Evolutionary conservation across 1,140 invertebrate genomes (phyloP).

Genomic region (Mya arenaria): DNA sequence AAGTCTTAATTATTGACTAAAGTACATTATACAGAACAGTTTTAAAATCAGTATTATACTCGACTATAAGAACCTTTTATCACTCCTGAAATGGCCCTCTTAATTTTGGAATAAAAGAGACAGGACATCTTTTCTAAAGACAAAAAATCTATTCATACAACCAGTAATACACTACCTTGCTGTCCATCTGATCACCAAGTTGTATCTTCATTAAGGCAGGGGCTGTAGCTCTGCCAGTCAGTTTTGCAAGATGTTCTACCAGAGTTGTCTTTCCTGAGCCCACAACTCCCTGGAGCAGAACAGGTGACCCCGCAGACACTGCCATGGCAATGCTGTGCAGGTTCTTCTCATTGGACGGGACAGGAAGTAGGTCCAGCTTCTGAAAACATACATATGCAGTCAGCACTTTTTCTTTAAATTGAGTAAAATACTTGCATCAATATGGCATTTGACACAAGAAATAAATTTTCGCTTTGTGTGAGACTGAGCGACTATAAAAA

Average conservation of each 20-base stretch:
- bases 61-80: no score
- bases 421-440: background rate
- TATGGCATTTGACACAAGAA: background rate
- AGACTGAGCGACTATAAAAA: background rate
- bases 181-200: conserved; percentile 98
- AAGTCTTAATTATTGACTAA: no score
- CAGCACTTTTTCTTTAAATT: background rate
- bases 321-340: conserved; percentile 78
- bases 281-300: conserved; percentile 94
- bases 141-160: no score
- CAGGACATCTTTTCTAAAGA: no score
- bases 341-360: conserved; percentile 73
- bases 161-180: conserved; percentile 88
- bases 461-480: background rate
- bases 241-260: conserved; percentile 91
- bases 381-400: no score
- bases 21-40: no score
- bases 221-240: conserved; percentile 86
- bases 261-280: conserved; percentile 97
- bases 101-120: no score
- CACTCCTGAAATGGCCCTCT: no score
- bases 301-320: conserved; percentile 82
- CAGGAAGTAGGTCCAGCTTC: conserved; percentile 67
- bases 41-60: no score
- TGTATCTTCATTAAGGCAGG: conserved; percentile 90